Evolutionary conservation across 2,888 invertebrate species (phyloP), one percentile per base, ranked within the genome.

Genomic region (Epistrophe eligans): DNA sequence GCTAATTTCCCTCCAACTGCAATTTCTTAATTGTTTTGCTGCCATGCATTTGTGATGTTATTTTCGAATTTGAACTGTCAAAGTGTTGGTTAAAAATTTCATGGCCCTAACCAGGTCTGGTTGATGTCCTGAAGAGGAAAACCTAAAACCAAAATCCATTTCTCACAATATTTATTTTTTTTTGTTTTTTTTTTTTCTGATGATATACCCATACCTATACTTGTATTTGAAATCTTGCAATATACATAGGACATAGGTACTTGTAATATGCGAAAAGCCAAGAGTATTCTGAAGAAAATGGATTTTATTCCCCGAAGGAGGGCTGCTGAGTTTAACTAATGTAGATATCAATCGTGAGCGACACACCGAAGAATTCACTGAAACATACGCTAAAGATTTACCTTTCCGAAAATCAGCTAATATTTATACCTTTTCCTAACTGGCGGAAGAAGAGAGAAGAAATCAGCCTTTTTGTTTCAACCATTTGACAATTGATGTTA

Each of bases 401-500:
- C 82, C 82, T 87, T 66, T 70, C 73, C 38, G 5, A 17, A 17
- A 50, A 24, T 55, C 45, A 60, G 64, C 50, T 45, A 32, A 62
- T 55, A 10, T 9, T n/a, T 10, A 38, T 38, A 11, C 11, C 38
- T n/a, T n/a, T n/a, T 38, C 2, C 17, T 35, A 9, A 4, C 17
- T 6, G 45, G 43, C 35, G 55, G 55, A 62, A 40, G 67, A 66
- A 7, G n/a, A 43, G 9, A 62, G 55, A 62, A 50, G 66, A 19
- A 71, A 58, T 24, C 15, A 80, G 74, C 64, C 81, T 70, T 82
- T 48, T 28, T 64, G 32, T 70, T 45, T 57, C 64, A 43, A 74
- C 73, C 60, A 81, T 87, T 79, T 87, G 87, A 83, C 87, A 87
- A 83, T 87, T 87, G 87, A 87, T 67, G 72, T 79, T 67, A 76